These are phyloP conservation scores for Philopotamus ludificatus DNA, from an alignment of 1,140 invertebrate species.

Conservation along the genomic window DNA sequence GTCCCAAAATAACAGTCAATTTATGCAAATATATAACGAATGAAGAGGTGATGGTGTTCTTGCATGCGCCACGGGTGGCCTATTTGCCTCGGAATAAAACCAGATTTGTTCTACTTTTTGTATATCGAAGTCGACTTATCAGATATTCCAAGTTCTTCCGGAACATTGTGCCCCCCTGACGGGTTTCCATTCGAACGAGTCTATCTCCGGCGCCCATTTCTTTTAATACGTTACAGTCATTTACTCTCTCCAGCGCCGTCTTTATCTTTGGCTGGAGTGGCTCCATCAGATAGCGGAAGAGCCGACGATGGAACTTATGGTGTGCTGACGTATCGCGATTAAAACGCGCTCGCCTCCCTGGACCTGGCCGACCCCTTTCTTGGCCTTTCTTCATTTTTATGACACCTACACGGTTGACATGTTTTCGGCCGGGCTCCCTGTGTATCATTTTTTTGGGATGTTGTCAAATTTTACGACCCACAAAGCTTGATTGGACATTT, in stretches of 20 bases:
- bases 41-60: no score
- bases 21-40: no score
- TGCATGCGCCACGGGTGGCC: no score
- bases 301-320: conserved; percentile 9
- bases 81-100: no score
- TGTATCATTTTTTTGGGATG: neutral
- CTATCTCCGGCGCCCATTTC: neutral
- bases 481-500: neutral
- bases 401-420: neutral
- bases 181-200: neutral
- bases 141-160: neutral
- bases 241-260: neutral
- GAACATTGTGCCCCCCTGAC: conserved; percentile 1
- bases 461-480: conserved; percentile 19
- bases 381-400: conserved; percentile 10
- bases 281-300: conserved; percentile 1
- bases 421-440: neutral
- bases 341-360: conserved; percentile 13
- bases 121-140: no score
- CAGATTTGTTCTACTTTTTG: no score
- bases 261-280: conserved; percentile 1
- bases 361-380: neutral
- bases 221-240: conserved; percentile 4
- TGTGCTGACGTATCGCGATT: conserved; percentile 18
- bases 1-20: no score